Evolutionary conservation across 2,113 vertebrate genomes (phyloP), one percentile per base, ranked within the genome.

Genomic region (Phaethon lepturus): DNA sequence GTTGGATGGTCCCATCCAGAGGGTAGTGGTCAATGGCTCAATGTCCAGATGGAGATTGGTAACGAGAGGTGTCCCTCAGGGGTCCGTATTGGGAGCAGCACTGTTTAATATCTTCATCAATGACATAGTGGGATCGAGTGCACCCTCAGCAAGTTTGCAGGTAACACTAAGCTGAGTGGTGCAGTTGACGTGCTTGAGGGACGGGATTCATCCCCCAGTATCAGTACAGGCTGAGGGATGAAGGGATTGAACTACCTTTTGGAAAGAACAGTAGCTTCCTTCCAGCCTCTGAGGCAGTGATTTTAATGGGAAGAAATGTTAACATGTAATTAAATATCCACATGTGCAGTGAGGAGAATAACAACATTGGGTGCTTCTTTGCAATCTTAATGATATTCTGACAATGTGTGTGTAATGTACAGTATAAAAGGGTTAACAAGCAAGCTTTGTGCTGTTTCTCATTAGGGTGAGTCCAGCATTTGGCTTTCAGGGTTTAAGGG

Each of bases 401-500:
- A 11, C 56, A 90, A 16, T 38, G 11, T 58, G 28, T 45, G 10
- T 62, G 50, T 11, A 88, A 55, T 28, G 26, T 23, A 44, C 15
- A 86, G n/a, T n/a, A 31, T 72, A 72, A 89, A 84, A 91, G 73
- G 49, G 69, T 95, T 95, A 92, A 92, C 29, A 86, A 92, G 22
- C 47, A 93, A 35, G 7, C 26, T 91, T 86, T 81, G 52, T 85
- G 76, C 73, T 95, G 88, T 89, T 96, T 97, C 88, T 97, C 55
- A 95, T 97, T 96, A 88, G 83, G 33, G 24, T 10, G 3, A 47
- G 66, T 89, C 52, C 17, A 81, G 58, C 44, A 67, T 58, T 95
- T 89, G 86, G 72, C 35, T 95, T 96, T 93, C 24, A 45, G 49
- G 50, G 91, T 96, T 95, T 76, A 96, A 95, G 80, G 64, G 75